phyloP scores from a whole-genome alignment of 2,797 vertebrate genomes.

The Heliangelus exortis region DNA sequence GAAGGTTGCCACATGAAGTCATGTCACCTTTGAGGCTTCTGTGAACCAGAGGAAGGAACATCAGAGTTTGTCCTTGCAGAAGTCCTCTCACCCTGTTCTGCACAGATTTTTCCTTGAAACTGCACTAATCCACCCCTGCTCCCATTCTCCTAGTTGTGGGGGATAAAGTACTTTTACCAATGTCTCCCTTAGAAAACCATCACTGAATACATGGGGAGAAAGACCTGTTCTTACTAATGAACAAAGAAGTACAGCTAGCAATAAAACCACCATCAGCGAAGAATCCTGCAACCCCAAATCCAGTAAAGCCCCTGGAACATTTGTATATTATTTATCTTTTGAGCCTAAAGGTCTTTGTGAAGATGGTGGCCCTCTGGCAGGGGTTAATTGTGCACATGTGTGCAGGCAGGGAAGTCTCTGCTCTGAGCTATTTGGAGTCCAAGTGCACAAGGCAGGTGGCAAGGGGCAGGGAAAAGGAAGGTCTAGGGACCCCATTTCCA shows the following conservation, averaged over 20 bases:
- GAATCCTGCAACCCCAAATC: background rate
- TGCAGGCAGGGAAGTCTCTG: background rate
- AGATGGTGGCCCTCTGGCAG: background rate
- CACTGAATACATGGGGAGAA: rapidly evolving
- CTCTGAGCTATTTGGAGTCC: background rate
- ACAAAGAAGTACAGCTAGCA: background rate
- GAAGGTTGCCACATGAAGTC: background rate
- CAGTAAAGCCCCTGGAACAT: background rate
- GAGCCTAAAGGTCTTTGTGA: background rate
- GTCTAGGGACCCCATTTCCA: background rate
- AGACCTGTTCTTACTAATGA: background rate
- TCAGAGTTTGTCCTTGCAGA: background rate
- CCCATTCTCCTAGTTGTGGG: background rate
- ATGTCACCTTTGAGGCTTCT: background rate
- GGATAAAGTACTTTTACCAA: background rate
- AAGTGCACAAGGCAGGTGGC: background rate
- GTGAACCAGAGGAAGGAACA: background rate
- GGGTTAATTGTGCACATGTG: background rate
- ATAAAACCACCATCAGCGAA: background rate
- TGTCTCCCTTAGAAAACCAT: background rate
- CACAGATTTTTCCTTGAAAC: background rate
- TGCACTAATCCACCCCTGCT: background rate
- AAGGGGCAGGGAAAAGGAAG: background rate
- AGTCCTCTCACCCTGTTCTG: background rate
- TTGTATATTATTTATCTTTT: background rate